These are phyloP conservation scores for Gallinago media DNA, from an alignment of 2,113 vertebrate species.

Conservation along the genomic window DNA sequence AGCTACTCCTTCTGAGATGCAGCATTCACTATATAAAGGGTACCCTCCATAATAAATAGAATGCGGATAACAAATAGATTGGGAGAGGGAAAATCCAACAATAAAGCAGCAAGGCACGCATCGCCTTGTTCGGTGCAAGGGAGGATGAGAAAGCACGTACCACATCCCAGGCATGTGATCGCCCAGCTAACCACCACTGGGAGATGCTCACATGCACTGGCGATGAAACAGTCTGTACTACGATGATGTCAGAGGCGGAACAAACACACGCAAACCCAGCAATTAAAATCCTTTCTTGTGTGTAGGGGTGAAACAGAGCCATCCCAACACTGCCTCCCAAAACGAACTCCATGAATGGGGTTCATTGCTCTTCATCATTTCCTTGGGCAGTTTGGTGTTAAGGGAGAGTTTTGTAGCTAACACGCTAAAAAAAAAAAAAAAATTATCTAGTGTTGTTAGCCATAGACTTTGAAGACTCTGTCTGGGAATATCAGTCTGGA, in stretches of 20 bases:
- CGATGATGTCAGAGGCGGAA: background rate
- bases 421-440: background rate
- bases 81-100: background rate
- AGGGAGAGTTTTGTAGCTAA: background rate
- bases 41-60: accelerated
- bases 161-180: accelerated
- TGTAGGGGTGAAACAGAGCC: background rate
- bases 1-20: background rate
- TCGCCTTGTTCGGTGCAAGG: background rate
- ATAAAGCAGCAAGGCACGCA: background rate
- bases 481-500: background rate
- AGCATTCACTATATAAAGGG: background rate
- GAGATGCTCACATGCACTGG: background rate
- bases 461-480: background rate
- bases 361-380: accelerated
- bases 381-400: background rate
- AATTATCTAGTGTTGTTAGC: background rate
- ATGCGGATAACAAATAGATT: accelerated
- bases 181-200: accelerated
- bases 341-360: accelerated
- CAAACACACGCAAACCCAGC: background rate
- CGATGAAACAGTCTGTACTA: background rate
- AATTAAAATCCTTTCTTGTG: background rate
- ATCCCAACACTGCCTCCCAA: background rate
- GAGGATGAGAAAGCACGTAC: accelerated